phyloP scores from a whole-genome alignment of 2,797 vertebrate genomes.

The Hipposideros larvatus region DNA sequence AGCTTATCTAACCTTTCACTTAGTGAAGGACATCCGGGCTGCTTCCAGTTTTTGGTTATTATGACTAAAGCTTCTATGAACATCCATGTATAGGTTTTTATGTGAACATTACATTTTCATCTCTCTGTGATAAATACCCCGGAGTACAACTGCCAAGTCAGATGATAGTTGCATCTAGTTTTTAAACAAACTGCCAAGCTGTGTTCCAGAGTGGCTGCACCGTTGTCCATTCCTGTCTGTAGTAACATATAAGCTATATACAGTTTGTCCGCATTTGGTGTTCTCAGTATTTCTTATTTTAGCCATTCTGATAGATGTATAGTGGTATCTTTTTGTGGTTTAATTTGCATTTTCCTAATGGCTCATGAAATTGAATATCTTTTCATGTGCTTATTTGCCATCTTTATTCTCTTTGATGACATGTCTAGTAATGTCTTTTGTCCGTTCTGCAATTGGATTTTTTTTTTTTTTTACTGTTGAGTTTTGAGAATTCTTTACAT shows the following conservation, averaged over 20 bases:
- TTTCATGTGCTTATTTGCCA: background rate
- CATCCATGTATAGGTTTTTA: background rate
- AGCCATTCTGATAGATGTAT: background rate
- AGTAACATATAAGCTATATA: background rate
- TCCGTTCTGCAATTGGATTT: background rate
- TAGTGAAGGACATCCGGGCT: background rate
- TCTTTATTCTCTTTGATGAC: background rate
- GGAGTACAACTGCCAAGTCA: background rate
- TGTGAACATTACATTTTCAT: background rate
- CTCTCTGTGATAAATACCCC: slow-evolving; percentile 24
- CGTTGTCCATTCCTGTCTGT: background rate
- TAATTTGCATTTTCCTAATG: background rate
- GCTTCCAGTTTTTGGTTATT: background rate
- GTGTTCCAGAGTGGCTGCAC: background rate
- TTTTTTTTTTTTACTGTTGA: background rate
- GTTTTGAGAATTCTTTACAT: background rate
- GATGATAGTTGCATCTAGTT: background rate
- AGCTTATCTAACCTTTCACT: background rate
- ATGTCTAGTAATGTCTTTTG: background rate
- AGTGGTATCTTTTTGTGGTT: background rate
- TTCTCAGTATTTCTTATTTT: background rate
- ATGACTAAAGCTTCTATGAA: background rate
- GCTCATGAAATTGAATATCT: background rate
- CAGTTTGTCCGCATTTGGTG: background rate
- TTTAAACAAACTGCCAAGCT: background rate